Evolutionary conservation across 1,140 invertebrate genomes (phyloP).

Genomic region (Harlomillsia oculata): DNA sequence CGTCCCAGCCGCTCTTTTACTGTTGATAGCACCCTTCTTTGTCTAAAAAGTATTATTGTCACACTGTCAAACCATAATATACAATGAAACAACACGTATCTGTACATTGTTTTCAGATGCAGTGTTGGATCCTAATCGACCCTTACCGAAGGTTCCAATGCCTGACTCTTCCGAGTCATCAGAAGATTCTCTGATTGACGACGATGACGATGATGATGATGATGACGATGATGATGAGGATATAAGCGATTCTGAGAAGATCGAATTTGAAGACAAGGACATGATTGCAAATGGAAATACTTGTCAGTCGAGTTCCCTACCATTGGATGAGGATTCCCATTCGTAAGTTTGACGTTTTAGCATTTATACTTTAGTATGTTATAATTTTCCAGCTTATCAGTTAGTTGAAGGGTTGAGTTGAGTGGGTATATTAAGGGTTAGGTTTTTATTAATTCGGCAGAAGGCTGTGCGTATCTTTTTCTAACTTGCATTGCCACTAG

Average conservation of each 20-base stretch:
- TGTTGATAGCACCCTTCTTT: too few species aligned
- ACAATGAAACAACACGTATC: too few species aligned
- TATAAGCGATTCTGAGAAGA: constrained; percentile 11
- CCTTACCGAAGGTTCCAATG: background rate
- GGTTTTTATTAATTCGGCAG: background rate
- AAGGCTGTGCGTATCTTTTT: background rate
- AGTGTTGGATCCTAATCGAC: background rate
- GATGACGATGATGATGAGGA: background rate
- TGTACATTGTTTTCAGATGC: background rate
- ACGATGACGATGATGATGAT: constrained; percentile 3
- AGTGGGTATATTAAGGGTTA: background rate
- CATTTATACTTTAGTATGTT: too few species aligned
- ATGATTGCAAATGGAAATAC: background rate
- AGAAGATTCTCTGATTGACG: background rate
- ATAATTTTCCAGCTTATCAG: background rate
- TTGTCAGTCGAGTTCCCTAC: background rate
- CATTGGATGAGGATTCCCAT: too few species aligned
- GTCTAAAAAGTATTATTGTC: too few species aligned
- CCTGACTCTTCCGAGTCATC: background rate
- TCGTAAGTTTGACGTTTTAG: too few species aligned
- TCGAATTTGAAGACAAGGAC: constrained; percentile 2
- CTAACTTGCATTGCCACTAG: background rate
- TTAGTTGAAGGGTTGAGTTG: background rate
- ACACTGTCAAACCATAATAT: too few species aligned
- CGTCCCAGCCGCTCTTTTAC: too few species aligned